Percentiles rank a stretch among this genome's conserved stretches.
Evolutionary conservation across 1,140 invertebrate species (phyloP).

Genomic region (Maconellicoccus hirsutus): DNA sequence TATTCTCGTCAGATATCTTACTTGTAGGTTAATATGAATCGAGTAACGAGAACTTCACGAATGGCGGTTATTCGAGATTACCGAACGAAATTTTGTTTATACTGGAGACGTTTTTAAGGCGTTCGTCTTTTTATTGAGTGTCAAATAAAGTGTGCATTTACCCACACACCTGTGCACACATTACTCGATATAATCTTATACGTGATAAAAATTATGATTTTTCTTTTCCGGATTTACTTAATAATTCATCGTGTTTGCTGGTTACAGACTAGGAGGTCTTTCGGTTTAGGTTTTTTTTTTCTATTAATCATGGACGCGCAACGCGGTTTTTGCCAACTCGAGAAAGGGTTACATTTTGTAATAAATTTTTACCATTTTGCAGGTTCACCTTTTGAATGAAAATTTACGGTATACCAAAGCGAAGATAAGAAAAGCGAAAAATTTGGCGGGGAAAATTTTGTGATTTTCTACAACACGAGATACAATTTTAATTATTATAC

Average conservation of each 20-base stretch:
- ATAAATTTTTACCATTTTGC: no score
- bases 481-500: no score
- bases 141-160: background rate
- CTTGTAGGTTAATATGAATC: background rate
- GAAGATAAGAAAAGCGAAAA: no score
- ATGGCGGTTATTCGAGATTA: background rate
- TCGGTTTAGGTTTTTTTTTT: no score
- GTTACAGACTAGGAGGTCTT: background rate
- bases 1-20: background rate
- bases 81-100: slow-evolving; percentile 2
- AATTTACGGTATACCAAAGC: no score
- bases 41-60: background rate
- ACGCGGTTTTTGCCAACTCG: no score
- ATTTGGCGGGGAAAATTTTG: no score
- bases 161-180: background rate
- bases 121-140: slow-evolving; percentile 3
- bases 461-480: no score
- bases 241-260: background rate
- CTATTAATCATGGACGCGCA: no score
- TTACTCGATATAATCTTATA: slow-evolving; percentile 1
- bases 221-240: background rate
- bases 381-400: no score
- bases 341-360: no score
- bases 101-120: background rate
- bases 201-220: slow-evolving; percentile 1